These are phyloP conservation scores for Invenusta paracnida DNA, from an alignment of 2,888 invertebrate genomes.

Conservation along the genomic window DNA sequence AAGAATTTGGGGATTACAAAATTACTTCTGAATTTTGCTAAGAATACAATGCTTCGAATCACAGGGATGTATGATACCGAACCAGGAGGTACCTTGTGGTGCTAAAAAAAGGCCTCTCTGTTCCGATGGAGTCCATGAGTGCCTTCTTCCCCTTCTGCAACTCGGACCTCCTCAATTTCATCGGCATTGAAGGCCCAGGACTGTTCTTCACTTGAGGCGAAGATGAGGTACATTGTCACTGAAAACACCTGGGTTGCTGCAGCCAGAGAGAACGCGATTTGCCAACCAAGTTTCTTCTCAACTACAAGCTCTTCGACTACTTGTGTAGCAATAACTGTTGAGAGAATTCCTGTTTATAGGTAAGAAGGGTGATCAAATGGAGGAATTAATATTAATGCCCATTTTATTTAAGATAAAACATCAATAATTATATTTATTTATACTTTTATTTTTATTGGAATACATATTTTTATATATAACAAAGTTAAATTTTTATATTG, in stretches of 20 bases:
- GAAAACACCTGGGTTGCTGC: conserved; percentile 40
- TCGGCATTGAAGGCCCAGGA: conserved; percentile 38
- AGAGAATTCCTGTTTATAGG: conserved; percentile 38
- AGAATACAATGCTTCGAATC: no score
- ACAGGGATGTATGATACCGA: no score
- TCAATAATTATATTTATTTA: no score
- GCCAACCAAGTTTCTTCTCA: conserved; percentile 39
- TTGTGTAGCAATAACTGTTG: conserved; percentile 42
- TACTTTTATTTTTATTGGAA: no score
- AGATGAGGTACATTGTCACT: conserved; percentile 40
- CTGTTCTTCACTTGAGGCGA: conserved; percentile 42
- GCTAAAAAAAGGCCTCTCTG: neutral
- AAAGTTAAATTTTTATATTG: no score
- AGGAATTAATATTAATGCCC: no score
- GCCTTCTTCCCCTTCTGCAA: neutral
- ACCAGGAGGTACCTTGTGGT: neutral
- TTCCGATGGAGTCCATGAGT: neutral
- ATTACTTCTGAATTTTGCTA: no score
- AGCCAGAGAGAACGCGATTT: conserved; percentile 40
- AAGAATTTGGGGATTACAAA: no score
- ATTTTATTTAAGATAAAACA: no score
- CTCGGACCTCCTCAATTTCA: neutral
- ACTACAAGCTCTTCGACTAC: conserved; percentile 30
- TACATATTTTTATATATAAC: no score
- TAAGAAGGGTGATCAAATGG: no score